Evolutionary conservation across 2,113 vertebrate species (phyloP).

Genomic region (Oreochromis tanganicae): DNA sequence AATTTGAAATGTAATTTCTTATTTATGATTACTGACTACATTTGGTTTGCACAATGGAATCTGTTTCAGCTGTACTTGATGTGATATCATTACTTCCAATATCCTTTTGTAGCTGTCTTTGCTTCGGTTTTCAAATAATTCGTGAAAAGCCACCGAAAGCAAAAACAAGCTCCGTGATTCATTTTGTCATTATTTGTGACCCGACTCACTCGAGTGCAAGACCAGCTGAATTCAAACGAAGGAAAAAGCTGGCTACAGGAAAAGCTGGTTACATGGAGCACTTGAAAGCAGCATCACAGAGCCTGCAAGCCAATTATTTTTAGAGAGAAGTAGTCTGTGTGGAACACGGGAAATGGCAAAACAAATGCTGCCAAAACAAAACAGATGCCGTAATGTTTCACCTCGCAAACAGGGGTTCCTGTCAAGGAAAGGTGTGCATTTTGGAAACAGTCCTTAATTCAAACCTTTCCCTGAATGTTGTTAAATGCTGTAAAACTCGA

Average conservation of each 20-base stretch:
- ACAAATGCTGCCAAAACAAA: neutral
- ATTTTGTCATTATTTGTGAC: slow-evolving; percentile 36
- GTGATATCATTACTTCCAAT: neutral
- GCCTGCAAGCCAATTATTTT: slow-evolving; percentile 27
- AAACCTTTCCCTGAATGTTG: neutral
- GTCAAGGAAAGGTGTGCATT: neutral
- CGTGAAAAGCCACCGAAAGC: neutral
- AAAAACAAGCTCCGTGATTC: neutral
- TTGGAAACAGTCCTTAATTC: neutral
- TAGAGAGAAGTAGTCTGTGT: neutral
- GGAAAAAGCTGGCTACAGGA: neutral
- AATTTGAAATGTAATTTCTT: neutral
- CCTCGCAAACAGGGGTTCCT: neutral
- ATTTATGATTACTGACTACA: neutral
- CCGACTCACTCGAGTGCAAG: neutral
- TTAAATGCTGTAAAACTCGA: neutral
- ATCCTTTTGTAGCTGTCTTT: neutral
- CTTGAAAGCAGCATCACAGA: neutral
- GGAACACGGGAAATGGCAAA: neutral
- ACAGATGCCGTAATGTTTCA: neutral
- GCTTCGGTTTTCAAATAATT: neutral
- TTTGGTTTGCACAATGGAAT: neutral
- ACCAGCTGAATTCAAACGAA: neutral
- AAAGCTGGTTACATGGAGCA: neutral
- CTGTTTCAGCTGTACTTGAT: neutral